phyloP scores from a whole-genome alignment of 2,113 vertebrate genomes.

The Scalopus aquaticus region DNA sequence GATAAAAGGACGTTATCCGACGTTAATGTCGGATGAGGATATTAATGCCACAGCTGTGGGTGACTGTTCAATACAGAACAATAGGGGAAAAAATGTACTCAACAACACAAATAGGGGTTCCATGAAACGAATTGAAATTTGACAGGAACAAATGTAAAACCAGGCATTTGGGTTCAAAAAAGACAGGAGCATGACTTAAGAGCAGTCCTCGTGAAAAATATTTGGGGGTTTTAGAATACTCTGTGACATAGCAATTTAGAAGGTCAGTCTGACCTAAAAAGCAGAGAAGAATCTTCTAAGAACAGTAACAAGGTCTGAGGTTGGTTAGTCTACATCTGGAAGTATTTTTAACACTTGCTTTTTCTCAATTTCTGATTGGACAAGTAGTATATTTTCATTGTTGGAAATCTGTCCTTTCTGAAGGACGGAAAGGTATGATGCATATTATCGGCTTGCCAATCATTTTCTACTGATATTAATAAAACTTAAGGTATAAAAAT shows the following conservation, averaged over 20 bases:
- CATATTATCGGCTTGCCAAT: neutral
- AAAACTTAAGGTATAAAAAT: neutral
- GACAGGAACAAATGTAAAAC: neutral
- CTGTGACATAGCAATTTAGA: neutral
- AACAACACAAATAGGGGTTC: neutral
- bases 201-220: neutral
- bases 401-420: neutral
- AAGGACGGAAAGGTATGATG: neutral
- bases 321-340: neutral
- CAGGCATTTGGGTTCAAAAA: neutral
- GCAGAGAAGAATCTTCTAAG: neutral
- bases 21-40: neutral
- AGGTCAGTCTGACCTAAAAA: neutral
- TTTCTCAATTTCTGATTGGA: neutral
- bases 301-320: neutral
- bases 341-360: neutral
- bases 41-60: neutral
- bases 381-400: neutral
- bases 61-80: neutral
- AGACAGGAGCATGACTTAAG: neutral
- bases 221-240: neutral
- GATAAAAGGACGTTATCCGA: neutral
- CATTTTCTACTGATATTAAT: constrained; percentile 15
- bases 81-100: neutral
- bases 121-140: neutral